Base-by-base conservation (phyloP, 2,888 invertebrate species). In the Lasius fuliginosus region DNA sequence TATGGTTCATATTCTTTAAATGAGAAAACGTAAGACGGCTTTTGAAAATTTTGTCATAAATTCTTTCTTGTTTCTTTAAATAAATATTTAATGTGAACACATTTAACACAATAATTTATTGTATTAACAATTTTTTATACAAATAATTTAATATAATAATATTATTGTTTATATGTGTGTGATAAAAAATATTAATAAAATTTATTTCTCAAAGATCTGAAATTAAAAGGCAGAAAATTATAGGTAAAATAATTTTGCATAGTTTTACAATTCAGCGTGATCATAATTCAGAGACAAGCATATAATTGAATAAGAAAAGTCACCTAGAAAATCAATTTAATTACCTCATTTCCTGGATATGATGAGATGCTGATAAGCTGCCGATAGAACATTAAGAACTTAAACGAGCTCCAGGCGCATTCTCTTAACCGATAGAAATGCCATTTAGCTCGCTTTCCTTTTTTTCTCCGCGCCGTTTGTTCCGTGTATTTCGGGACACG, bases 401-500 rank as follows among this genome's bases (percentile, higher is more conserved):
- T 79, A 79, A 79, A 79, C 71, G 79, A 79, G 69, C 79, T 60
- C 46, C 30, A 46, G 33, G 79, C 60, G 46, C 60, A 71, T 79
- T 77, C 69, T 77, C 69, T 49, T 77, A 49, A 56, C 85, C 84
- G 88, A 90, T 85, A 85, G 87, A 75, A 85, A 85, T 77, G 76
- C 89, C 82, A 87, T 87, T 53, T 90, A 89, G 74, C 83, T 83
- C 71, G 73, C 30, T 53, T 82, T 82, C 62, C 67, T 87, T 87
- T 88, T 87, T 84, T 81, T 30, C 77, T 71, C 27, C 33, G 56
- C 60, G 46, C 79, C 85, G 77, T 74, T 46, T 87, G 68, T 82
- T 88, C 90, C 49, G 36, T 90, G 87, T 89, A 90, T 90, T 86
- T 87, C 84, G 84, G 83, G 85, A 87, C 84, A 87, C 89, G 90